Evolutionary conservation across 1,140 invertebrate genomes (phyloP), one percentile per base, ranked within the genome.

Genomic region (Eufriesea mexicana): DNA sequence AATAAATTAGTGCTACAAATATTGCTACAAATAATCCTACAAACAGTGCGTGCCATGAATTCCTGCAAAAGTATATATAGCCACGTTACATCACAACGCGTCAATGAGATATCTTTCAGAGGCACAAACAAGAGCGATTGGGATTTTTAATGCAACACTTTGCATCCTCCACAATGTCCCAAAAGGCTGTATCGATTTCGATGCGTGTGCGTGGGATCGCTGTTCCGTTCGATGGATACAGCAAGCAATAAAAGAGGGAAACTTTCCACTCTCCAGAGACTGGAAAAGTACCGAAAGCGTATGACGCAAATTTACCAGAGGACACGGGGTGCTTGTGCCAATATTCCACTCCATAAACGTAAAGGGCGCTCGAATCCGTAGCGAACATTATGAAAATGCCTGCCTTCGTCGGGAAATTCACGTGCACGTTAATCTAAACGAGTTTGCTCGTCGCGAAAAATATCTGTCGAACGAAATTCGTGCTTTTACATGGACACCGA

Each of bases 231-330:
- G 23, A 25, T 47, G 51, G 35, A 70, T 70, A 70, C n/a, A 20
- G 10, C 10, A 28, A 16, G 25, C 42, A 28, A 57, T 12, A 20
- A 51, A 79, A 45, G n/a, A 64, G 23, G 59, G 35, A 74, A 80
- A 80, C 45, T 79, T 79, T 79, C 78, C 78, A 55, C 28, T 62
- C n/a, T 54, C 28, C 7, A 10, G 18, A 45, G 57, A 7, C 49
- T 80, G 78, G 78, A 80, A 80, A 73, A 45, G 28, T 74, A 80
- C 78, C 70, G 70, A 45, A 80, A 54, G 67, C 66, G 18, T 23
- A 16, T 74, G 70, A 74, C 45, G 35, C n/a, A 80, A 51, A 74
- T 62, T 72, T 79, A 64, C 49, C 49, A 64, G 23, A 6, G 47
- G 14, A 45, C 18, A 6, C 14, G 20, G n/a, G n/a, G 6, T 62